These are phyloP conservation scores for Stratiomys singularior DNA, from an alignment of 2,888 invertebrate species.

Conservation along the genomic window DNA sequence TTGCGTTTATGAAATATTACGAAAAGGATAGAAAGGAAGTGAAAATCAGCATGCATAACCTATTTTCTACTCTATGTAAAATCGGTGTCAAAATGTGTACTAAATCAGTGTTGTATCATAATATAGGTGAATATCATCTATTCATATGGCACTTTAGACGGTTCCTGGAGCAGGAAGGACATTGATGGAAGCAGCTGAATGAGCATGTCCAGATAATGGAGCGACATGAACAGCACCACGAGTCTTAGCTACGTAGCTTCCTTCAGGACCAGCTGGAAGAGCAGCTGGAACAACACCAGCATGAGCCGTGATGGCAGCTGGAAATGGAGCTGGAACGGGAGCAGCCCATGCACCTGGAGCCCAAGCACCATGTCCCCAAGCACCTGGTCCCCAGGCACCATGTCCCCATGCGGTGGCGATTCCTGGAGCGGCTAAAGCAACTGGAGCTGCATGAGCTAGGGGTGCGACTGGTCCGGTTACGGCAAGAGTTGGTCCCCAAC, in stretches of 20 bases:
- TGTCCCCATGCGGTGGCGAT: slow-evolving; percentile 51
- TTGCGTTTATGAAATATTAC: background rate
- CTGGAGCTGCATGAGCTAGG: slow-evolving; percentile 50
- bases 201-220: slow-evolving; percentile 63
- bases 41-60: background rate
- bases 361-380: slow-evolving; percentile 52
- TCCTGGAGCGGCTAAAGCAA: slow-evolving; percentile 50
- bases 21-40: background rate
- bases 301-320: slow-evolving; percentile 52
- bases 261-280: slow-evolving; percentile 53
- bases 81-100: slow-evolving; percentile 26
- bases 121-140: slow-evolving; percentile 24
- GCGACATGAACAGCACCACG: slow-evolving; percentile 65
- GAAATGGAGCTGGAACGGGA: slow-evolving; percentile 54
- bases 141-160: slow-evolving; percentile 31
- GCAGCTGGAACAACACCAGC: slow-evolving; percentile 38
- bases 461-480: slow-evolving; percentile 51
- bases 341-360: slow-evolving; percentile 44
- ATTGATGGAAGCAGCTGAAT: slow-evolving; percentile 58
- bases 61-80: slow-evolving; percentile 21
- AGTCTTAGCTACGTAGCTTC: slow-evolving; percentile 65
- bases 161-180: slow-evolving; percentile 66
- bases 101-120: slow-evolving; percentile 23
- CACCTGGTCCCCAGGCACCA: slow-evolving; percentile 50
- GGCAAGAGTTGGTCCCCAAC: slow-evolving; percentile 47